phyloP scores from a whole-genome alignment of 2,888 invertebrate species.

The Liopterus haemorrhoidalis region DNA sequence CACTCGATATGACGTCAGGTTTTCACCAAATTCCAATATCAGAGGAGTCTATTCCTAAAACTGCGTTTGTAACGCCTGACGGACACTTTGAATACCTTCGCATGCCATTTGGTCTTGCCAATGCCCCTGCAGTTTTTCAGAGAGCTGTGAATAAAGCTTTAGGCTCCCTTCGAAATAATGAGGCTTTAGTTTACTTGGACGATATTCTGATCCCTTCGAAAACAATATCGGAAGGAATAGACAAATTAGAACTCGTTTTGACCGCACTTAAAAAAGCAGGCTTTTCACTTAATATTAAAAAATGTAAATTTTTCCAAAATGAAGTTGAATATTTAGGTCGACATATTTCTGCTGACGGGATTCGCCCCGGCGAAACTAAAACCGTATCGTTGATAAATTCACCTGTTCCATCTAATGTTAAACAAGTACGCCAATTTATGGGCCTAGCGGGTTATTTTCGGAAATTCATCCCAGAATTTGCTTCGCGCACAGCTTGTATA shows the following conservation, averaged over 20 bases:
- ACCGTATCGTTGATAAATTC: constrained; percentile 31
- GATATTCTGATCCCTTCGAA: constrained; percentile 26
- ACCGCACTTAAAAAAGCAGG: constrained; percentile 15
- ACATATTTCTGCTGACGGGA: constrained; percentile 30
- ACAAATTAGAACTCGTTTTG: constrained; percentile 12
- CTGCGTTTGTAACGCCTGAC: constrained; percentile 2
- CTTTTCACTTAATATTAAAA: constrained; percentile 24
- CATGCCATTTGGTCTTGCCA: constrained; percentile 9
- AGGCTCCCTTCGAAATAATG: background rate
- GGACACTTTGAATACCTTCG: constrained; percentile 11
- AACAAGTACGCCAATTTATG: constrained; percentile 34
- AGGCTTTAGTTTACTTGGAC: constrained; percentile 23
- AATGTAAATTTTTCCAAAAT: constrained; percentile 31
- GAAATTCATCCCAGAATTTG: constrained; percentile 33
- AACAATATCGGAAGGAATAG: constrained; percentile 16
- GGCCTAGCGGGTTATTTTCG: constrained; percentile 37
- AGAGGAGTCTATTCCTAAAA: constrained; percentile 6
- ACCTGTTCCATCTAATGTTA: constrained; percentile 30
- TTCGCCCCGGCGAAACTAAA: constrained; percentile 33
- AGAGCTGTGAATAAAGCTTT: background rate
- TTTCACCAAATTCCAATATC: constrained; percentile 1
- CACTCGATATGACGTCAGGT: constrained; percentile 3
- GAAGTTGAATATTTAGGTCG: constrained; percentile 34
- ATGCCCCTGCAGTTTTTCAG: constrained; percentile 8
- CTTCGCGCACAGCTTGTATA: constrained; percentile 28